Conservation (phyloP, 2,113 vertebrate genomes). For the Chrysemys picta region DNA sequence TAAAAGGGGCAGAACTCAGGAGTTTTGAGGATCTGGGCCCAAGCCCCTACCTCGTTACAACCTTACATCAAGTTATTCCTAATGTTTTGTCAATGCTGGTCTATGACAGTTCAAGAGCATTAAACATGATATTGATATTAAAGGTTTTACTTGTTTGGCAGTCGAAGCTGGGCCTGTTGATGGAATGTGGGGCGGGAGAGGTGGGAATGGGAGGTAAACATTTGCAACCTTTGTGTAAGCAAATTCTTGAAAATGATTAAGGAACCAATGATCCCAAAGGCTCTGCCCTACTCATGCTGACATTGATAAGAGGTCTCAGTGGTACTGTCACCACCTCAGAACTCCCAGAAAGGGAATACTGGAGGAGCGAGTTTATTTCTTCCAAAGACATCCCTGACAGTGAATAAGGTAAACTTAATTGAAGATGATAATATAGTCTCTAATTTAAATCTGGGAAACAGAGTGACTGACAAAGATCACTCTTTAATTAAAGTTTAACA, state of each 20-base stretch:
- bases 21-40: too few relatives aligned
- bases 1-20: too few relatives aligned
- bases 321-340: background rate
- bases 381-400: background rate
- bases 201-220: background rate
- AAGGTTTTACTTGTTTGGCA: background rate
- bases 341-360: background rate
- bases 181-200: background rate
- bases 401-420: constrained; percentile 33
- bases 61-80: background rate
- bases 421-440: constrained; percentile 41
- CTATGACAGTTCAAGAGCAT: background rate
- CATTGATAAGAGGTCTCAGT: background rate
- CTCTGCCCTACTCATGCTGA: background rate
- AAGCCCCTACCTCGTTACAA: background rate
- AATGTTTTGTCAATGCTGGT: background rate
- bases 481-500: constrained; percentile 61
- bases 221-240: background rate
- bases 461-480: constrained; percentile 39
- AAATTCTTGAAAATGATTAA: background rate
- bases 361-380: constrained; percentile 8
- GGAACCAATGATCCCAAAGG: background rate
- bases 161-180: background rate
- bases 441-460: constrained; percentile 32
- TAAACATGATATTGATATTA: background rate